A percentile compares a stretch with the other conserved stretches of the same genome.
These are phyloP conservation scores for Cynodonichthys magdalenae DNA, from an alignment of 2,797 vertebrate species.

Conservation along the genomic window DNA sequence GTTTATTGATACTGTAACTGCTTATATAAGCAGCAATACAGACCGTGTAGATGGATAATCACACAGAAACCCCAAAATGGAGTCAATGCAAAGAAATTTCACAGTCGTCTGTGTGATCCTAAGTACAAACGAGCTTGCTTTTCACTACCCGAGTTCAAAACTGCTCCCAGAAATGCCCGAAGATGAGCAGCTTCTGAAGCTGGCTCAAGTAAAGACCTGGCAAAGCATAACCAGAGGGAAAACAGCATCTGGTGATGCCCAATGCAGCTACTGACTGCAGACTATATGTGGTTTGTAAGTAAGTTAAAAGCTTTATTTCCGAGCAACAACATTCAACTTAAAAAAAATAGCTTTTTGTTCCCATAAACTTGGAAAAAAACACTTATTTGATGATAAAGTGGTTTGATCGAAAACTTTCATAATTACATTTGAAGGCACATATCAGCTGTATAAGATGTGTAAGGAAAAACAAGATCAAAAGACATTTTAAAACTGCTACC, in stretches of 20 bases:
- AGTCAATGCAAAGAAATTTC: not conserved
- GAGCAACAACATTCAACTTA: not conserved
- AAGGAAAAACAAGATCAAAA: too few species aligned
- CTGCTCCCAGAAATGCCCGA: not conserved
- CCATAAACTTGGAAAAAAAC: too few species aligned
- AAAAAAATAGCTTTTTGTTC: too few species aligned
- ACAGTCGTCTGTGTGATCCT: not conserved
- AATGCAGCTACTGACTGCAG: not conserved
- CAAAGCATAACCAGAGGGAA: not conserved
- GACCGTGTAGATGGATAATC: not conserved
- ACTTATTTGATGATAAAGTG: too few species aligned
- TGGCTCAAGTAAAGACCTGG: constrained; percentile 8
- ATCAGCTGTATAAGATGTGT: too few species aligned
- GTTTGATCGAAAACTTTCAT: too few species aligned
- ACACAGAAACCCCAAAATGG: not conserved
- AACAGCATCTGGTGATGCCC: constrained; percentile 1
- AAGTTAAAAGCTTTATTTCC: not conserved
- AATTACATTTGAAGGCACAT: too few species aligned
- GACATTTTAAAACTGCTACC: too few species aligned
- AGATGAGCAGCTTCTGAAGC: constrained; percentile 2
- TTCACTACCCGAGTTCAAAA: constrained; percentile 8
- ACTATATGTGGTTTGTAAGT: not conserved
- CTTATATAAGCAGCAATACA: not conserved
- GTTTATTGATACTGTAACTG: not conserved
- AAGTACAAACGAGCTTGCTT: not conserved